Evolutionary conservation across 2,797 vertebrate genomes (phyloP).

Genomic region (Betta splendens): DNA sequence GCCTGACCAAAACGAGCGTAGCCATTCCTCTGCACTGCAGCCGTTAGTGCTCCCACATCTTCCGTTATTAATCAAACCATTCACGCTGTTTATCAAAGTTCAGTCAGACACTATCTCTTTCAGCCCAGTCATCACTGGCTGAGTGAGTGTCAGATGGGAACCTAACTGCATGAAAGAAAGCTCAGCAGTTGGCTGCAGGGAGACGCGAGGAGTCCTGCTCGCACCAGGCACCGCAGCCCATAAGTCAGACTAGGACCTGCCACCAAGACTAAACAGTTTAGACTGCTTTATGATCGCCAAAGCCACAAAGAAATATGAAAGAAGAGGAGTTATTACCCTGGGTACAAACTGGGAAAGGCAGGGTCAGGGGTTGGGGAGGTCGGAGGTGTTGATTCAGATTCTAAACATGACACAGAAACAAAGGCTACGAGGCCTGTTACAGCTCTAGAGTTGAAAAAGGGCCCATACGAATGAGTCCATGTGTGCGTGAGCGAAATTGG

Average conservation of each 20-base stretch:
- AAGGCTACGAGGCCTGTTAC: constrained; percentile 49
- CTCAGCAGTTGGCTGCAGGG: constrained; percentile 2
- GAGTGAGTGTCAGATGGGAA: constrained; percentile 38
- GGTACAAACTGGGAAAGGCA: constrained; percentile 25
- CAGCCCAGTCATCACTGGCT: constrained; percentile 30
- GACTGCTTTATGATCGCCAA: constrained; percentile 72
- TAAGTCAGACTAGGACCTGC: constrained; percentile 69
- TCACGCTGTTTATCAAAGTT: constrained; percentile 14
- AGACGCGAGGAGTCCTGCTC: constrained; percentile 47
- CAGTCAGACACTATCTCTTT: constrained; percentile 1
- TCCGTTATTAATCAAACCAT: constrained; percentile 11
- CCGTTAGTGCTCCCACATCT: constrained; percentile 3
- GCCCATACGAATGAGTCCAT: constrained; percentile 27
- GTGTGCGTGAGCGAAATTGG: constrained; percentile 28
- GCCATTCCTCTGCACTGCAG: background rate
- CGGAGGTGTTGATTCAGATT: constrained; percentile 70
- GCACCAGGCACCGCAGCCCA: constrained; percentile 54
- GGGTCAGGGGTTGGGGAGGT: constrained; percentile 18
- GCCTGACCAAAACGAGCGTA: background rate
- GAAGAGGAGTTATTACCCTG: constrained; percentile 68
- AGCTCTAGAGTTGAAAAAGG: constrained; percentile 50
- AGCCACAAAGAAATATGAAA: constrained; percentile 77
- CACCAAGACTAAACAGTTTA: constrained; percentile 82
- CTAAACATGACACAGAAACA: constrained; percentile 52
- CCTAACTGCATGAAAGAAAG: constrained; percentile 16